A percentile compares a stretch with the other conserved stretches of the same genome.
These are phyloP conservation scores for Apostichopus californicus DNA, from an alignment of 35 echinoderm and acorn worm species.

Conservation along the genomic window DNA sequence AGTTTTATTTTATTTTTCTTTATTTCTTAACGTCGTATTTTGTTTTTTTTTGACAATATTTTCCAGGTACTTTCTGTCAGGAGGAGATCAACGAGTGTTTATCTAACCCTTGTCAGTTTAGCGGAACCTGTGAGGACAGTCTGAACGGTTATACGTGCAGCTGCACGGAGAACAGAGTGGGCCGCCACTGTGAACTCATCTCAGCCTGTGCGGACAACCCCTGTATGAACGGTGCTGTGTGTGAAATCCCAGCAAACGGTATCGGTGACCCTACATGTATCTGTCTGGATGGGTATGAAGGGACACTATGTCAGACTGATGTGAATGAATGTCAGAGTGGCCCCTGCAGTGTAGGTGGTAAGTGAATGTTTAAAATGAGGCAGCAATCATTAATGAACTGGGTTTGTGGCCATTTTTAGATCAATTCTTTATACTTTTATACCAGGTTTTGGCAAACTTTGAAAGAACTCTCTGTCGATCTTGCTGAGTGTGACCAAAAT, in stretches of 20 bases:
- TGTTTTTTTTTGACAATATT: background rate
- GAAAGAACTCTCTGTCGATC: too few relatives aligned
- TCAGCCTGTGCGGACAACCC: slow-evolving; percentile 78
- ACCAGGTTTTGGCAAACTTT: too few relatives aligned
- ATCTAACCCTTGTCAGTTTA: slow-evolving; percentile 75
- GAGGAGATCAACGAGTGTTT: slow-evolving; percentile 73
- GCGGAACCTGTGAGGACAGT: slow-evolving; percentile 67
- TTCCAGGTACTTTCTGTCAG: slow-evolving; percentile 56
- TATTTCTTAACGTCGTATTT: background rate
- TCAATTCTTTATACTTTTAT: too few relatives aligned
- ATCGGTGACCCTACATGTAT: slow-evolving; percentile 57
- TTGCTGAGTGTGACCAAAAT: too few relatives aligned
- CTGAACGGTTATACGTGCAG: slow-evolving; percentile 70
- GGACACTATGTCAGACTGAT: slow-evolving; percentile 76
- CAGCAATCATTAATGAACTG: too few relatives aligned
- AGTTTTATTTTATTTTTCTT: too few relatives aligned
- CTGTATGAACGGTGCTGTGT: slow-evolving; percentile 81
- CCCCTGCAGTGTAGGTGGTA: slow-evolving; percentile 60
- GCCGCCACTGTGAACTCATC: slow-evolving; percentile 67
- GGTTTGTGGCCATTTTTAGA: too few relatives aligned
- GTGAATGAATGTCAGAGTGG: slow-evolving; percentile 79
- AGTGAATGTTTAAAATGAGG: background rate
- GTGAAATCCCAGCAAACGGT: slow-evolving; percentile 52
- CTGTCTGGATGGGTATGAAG: slow-evolving; percentile 83
- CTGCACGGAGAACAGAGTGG: slow-evolving; percentile 63